Base-by-base conservation (phyloP, 2,888 invertebrate genomes). In the Stratiomys singularior region DNA sequence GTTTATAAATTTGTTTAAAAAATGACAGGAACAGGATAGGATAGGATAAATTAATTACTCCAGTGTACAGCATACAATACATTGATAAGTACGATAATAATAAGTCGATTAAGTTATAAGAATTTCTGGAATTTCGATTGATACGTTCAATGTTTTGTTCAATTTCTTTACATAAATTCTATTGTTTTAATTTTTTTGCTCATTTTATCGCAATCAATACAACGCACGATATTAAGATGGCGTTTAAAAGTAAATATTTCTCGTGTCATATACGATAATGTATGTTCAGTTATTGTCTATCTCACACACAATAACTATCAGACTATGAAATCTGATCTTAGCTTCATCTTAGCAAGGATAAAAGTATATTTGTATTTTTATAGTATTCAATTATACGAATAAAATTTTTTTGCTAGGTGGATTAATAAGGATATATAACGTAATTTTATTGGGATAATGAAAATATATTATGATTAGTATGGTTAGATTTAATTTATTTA, bases 261-360 rank as follows among this genome's bases (percentile, higher is more conserved):
- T 9, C 9, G 9, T 37, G 9, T n/a, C 37, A 9, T 5, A 37
- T 37, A 37, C 37, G 37, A 37, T 37, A 37, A 37, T 37, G 37
- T 37, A 37, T 37, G n/a, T 25, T 52, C 56, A 81, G 84, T 85
- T 86, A 86, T 86, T 86, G 87, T 86, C 86, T 85, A 85, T 85
- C 83, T 86, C 86, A 86, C 86, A 86, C 85, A 85, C 86, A 85
- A 85, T 83, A 84, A 83, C 83, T 81, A 81, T 74, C 74, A 58
- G 74, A 60, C 37, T 27, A 18, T 21, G 25, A 37, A 13, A 60
- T 74, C 82, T 81, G 80, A 82, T 80, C 37, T 37, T 37, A 37
- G 37, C 37, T 37, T 71, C 18, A 66, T 11, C n/a, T 44, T 25
- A 30, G 37, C 77, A 74, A 60, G 60, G 1, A 25, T 60, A 11